phyloP scores from a whole-genome alignment of 1,140 invertebrate species.

The Eubasilissa regina region DNA sequence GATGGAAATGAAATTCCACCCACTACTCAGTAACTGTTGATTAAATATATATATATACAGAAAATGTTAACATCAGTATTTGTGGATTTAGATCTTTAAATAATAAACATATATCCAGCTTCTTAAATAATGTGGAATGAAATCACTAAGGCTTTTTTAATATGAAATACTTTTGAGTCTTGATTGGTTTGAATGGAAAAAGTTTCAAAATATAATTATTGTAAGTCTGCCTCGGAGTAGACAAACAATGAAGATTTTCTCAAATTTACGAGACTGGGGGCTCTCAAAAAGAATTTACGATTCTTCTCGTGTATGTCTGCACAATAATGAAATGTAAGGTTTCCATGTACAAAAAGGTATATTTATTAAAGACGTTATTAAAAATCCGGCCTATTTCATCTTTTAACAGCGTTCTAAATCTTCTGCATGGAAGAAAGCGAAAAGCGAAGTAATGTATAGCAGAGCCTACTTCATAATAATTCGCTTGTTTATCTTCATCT shows the following conservation, averaged over 20 bases:
- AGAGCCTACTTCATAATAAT: constrained; percentile 22
- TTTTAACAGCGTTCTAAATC: constrained; percentile 34
- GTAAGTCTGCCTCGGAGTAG: background rate
- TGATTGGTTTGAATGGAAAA: too few species aligned
- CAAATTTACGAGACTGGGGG: constrained; percentile 21
- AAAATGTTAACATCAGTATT: too few species aligned
- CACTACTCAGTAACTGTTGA: too few species aligned
- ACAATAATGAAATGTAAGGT: constrained; percentile 35
- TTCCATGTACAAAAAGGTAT: constrained; percentile 23
- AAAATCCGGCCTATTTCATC: constrained; percentile 30
- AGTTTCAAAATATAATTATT: too few species aligned
- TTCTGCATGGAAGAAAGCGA: constrained; percentile 21
- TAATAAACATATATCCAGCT: too few species aligned
- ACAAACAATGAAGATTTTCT: constrained; percentile 22
- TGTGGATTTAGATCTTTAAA: too few species aligned
- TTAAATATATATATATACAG: too few species aligned
- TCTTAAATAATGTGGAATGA: too few species aligned
- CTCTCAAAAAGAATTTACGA: constrained; percentile 38
- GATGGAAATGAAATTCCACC: too few species aligned
- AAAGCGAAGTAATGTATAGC: constrained; percentile 31
- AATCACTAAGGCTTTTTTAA: too few species aligned
- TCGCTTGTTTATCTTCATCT: constrained; percentile 24
- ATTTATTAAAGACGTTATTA: constrained; percentile 43
- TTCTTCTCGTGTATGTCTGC: constrained; percentile 13
- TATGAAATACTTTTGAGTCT: too few species aligned